Evolutionary conservation across 2,113 vertebrate species (phyloP).

Genomic region (Cephalophus harveyi): DNA sequence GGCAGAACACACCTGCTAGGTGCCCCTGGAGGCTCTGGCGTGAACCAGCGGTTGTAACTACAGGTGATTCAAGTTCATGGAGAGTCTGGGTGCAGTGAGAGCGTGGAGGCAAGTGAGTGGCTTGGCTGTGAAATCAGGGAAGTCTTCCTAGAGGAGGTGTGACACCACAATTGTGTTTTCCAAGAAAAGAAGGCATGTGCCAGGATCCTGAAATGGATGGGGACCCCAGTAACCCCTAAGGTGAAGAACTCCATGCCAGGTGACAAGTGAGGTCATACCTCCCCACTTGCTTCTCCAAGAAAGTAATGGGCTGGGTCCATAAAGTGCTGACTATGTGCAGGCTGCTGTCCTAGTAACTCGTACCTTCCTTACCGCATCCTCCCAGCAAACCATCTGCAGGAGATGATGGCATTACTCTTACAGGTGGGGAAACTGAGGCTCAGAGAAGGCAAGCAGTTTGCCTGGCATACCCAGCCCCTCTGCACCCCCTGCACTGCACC

Average conservation of each 20-base stretch:
- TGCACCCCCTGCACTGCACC: background rate
- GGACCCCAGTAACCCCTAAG: background rate
- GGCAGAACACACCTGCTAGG: background rate
- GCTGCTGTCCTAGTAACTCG: background rate
- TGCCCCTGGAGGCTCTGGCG: background rate
- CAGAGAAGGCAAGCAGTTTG: background rate
- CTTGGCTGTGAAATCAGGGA: background rate
- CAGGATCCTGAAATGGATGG: background rate
- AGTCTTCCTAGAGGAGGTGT: background rate
- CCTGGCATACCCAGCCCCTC: background rate
- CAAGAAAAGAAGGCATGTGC: background rate
- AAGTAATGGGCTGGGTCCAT: background rate
- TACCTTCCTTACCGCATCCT: background rate
- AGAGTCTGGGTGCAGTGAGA: background rate
- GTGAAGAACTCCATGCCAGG: background rate
- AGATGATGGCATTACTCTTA: background rate
- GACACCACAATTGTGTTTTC: background rate
- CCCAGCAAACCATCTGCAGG: background rate
- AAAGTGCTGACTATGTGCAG: background rate
- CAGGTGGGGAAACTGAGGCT: background rate
- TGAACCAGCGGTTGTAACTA: background rate
- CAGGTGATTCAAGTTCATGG: background rate
- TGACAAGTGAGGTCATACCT: background rate
- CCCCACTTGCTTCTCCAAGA: background rate
- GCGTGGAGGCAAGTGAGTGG: background rate